These are phyloP conservation scores for Bucco capensis DNA, from an alignment of 2,113 vertebrate genomes.

Conservation along the genomic window DNA sequence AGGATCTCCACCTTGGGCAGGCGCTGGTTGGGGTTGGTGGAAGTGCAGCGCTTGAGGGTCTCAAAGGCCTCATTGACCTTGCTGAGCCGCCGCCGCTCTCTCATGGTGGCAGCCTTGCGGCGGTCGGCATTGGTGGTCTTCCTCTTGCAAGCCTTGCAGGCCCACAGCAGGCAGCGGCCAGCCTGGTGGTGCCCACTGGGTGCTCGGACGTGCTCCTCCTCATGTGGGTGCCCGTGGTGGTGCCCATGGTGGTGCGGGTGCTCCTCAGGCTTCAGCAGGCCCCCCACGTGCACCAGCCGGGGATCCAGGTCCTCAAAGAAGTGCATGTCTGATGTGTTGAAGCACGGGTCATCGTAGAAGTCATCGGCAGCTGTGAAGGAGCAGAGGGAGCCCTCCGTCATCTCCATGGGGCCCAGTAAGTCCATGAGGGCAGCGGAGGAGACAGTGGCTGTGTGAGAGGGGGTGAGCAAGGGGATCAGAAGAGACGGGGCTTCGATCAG, in stretches of 20 bases:
- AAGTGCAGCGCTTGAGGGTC: constrained; percentile 94
- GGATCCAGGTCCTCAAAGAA: constrained; percentile 98
- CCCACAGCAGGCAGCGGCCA: constrained; percentile 94
- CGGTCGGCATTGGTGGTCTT: constrained; percentile 96
- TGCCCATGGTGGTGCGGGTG: constrained; percentile 81
- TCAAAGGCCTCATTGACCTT: constrained; percentile 98
- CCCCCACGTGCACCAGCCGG: constrained; percentile 87
- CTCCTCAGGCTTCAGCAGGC: constrained; percentile 86
- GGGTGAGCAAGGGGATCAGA: not conserved
- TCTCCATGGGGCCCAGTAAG: constrained; percentile 77
- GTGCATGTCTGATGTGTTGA: constrained; percentile 93
- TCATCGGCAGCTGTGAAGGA: constrained; percentile 86
- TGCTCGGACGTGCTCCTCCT: constrained; percentile 93
- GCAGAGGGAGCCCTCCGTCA: constrained; percentile 89
- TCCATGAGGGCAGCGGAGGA: constrained; percentile 71
- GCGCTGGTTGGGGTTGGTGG: constrained; percentile 93
- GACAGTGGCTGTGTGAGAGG: not conserved
- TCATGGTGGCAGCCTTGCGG: constrained; percentile 93
- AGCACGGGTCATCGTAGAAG: constrained; percentile 96
- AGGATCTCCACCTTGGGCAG: constrained; percentile 98
- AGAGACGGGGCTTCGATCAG: not conserved
- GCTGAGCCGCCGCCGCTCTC: constrained; percentile 90
- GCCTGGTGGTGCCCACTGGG: constrained; percentile 97
- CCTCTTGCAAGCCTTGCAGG: constrained; percentile 96
- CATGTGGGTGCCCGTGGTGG: constrained; percentile 74